Evolutionary conservation across 1,140 invertebrate genomes (phyloP), one percentile per base, ranked within the genome.

Genomic region (Platyscapa corneri): DNA sequence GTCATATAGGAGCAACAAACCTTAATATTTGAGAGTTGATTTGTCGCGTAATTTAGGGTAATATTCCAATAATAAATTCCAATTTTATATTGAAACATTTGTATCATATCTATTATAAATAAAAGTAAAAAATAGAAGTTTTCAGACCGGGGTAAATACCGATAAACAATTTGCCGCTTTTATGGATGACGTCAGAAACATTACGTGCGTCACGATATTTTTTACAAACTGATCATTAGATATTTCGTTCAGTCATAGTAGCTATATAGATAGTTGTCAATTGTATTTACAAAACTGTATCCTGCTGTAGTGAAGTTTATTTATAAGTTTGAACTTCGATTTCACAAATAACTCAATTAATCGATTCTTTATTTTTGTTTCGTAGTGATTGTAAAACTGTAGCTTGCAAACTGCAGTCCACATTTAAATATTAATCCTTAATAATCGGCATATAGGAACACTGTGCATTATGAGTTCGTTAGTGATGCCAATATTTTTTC

Each of bases 161-260:
- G 20, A 70, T 37, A 67, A 70, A 37, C 1, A 79, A 42, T 64
- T 64, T 5, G 30, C 34, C 37, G 64, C 34, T 77, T 37, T 67
- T 37, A 27, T 12, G 30, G 0, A 18, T 85, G 84, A 85, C 84
- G 84, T 85, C 84, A 85, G 37, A 65, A n/a, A 67, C 34, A 39
- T 60, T 72, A 65, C 56, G 53, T 76, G 56, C 53, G 78, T 81
- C 67, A 82, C 53, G 77, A 37, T 37, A 67, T 27, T 56, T 78
- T 76, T 84, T 65, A 20, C 27, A 18, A 39, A 60, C 7, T 14
- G 74, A 83, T 75, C 0, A 3, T 39, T 23, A 8, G 32, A 39
- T 72, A 39, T 72, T 37, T 16, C 67, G 14, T 39, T 3, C 34
- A 23, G 12, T 23, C 20, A n/a, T 14, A 1, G 16, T 37, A 23